phyloP scores from a whole-genome alignment of 2,113 vertebrate species.

The Zingel zingel region DNA sequence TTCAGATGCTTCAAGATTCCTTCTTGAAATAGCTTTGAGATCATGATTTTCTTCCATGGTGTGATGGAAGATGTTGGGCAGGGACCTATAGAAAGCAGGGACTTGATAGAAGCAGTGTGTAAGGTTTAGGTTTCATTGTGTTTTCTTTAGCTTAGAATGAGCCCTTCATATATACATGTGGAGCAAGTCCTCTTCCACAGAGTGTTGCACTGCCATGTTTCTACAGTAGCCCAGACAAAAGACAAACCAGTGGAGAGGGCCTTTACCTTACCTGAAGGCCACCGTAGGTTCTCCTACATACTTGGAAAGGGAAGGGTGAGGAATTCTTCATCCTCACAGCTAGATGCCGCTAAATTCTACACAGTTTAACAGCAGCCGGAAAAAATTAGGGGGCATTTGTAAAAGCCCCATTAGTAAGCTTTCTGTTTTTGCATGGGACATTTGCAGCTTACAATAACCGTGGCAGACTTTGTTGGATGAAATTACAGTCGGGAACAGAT shows the following conservation, averaged over 20 bases:
- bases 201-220: no score
- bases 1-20: neutral
- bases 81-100: neutral
- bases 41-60: neutral
- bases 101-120: neutral
- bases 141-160: no score
- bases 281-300: no score
- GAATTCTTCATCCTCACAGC: no score
- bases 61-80: neutral
- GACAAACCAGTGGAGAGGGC: no score
- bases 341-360: no score
- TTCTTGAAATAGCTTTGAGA: slow-evolving; percentile 1
- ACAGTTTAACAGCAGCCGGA: neutral
- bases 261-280: no score
- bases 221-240: no score
- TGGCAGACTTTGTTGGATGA: neutral
- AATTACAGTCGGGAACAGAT: neutral
- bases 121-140: no score
- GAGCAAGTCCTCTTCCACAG: no score
- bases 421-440: neutral
- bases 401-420: neutral
- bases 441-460: neutral
- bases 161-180: no score
- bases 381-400: neutral
- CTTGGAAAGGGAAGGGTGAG: no score